Base-by-base conservation (phyloP, 2,113 vertebrate genomes). In the Mormoops blainvillei region DNA sequence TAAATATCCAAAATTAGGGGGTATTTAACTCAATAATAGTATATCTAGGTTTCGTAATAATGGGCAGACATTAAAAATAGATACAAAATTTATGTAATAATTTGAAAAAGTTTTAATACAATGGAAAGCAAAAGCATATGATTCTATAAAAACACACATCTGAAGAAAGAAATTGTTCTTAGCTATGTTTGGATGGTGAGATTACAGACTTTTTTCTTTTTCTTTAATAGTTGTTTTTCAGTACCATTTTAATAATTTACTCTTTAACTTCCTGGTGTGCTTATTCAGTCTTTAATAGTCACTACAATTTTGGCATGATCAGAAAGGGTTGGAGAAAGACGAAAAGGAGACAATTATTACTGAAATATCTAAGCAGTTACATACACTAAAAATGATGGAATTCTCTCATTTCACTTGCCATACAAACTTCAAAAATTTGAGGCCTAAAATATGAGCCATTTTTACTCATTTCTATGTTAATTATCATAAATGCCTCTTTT, bases 141-240 rank as follows among this genome's bases (percentile, higher is more conserved):
- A 77, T 86, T 78, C 19, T 82, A 24, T 80, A 65, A 94, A 94
- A 80, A 52, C 6, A 54, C 48, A 43, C 33, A 61, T 68, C 31
- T 94, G 43, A 92, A 92, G 70, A n/a, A 92, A 92, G 70, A n/a
- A 68, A 94, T 84, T 93, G 24, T 33, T 86, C 43, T 70, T 56
- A 50, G 36, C 9, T 71, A 33, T 68, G 26, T 71, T 87, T 77
- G 33, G 15, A 41, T 95, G 45, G 38, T 92, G 15, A 50, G 10
- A 65, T 70, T 80, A 71, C 38, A 50, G 41, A 16, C 70, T 67
- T 83, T 95, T 77, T 52, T 33, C 18, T 87, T 81, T 70, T 54
- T 56, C 52, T 92, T 87, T 76, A 90, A 63, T 56, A 58, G 67
- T 86, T 80, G 20, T 89, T 88, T 54, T 89, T 93, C n/a, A 88